phyloP scores from a whole-genome alignment of 2,888 invertebrate species.

The Polietes domitor region DNA sequence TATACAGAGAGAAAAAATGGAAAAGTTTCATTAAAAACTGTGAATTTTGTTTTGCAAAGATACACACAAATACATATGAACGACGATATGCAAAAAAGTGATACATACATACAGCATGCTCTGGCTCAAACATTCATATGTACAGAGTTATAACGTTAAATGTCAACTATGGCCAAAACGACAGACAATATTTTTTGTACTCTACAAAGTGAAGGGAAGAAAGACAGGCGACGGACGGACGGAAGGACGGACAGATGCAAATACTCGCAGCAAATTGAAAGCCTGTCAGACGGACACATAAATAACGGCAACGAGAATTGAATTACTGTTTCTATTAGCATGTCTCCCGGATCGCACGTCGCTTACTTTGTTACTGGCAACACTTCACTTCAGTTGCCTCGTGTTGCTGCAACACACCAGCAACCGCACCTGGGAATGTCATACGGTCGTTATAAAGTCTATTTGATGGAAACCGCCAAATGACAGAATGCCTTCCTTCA shows the following conservation, averaged over 20 bases:
- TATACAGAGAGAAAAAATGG: constrained; percentile 53
- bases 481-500: constrained; percentile 2
- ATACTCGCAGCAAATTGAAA: neutral
- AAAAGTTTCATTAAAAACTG: constrained; percentile 54
- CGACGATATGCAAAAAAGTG: constrained; percentile 12
- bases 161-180: constrained; percentile 5
- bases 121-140: neutral
- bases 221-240: neutral
- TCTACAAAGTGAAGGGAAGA: constrained; percentile 1
- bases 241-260: neutral
- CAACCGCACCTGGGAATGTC: neutral
- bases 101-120: neutral
- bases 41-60: constrained; percentile 33
- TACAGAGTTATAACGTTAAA: neutral
- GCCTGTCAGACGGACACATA: constrained; percentile 15
- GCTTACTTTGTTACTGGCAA: neutral
- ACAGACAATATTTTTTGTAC: neutral
- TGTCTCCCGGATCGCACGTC: neutral
- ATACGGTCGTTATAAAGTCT: constrained; percentile 3
- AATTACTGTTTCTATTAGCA: constrained; percentile 33
- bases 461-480: constrained; percentile 15
- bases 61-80: neutral
- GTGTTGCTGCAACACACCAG: neutral
- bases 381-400: constrained; percentile 7
- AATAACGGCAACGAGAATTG: constrained; percentile 9